phyloP scores from a whole-genome alignment of 64 coral and sea anemone genomes.

The Montipora capricornis region DNA sequence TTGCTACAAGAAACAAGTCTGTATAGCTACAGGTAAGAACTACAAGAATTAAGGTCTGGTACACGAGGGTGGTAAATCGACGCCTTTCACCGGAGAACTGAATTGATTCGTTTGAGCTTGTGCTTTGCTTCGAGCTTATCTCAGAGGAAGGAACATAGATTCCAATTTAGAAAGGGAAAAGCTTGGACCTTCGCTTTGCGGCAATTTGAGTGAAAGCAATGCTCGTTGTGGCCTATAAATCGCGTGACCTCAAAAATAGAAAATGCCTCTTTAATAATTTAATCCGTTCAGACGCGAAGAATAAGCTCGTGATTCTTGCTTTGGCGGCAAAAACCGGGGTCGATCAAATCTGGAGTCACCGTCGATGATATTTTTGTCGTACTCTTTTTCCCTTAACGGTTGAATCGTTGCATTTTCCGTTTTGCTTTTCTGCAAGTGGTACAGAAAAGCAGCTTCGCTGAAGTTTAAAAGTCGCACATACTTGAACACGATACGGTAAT shows the following conservation, averaged over 20 bases:
- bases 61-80: neutral
- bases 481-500: constrained; percentile 15
- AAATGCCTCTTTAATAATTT: neutral
- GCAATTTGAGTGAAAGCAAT: neutral
- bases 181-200: neutral
- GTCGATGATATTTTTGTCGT: neutral
- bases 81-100: neutral
- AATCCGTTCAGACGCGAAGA: neutral
- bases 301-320: neutral
- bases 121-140: neutral
- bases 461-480: constrained; percentile 8
- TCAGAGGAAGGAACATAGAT: neutral
- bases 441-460: too few species aligned
- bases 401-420: too few species aligned
- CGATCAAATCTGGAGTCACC: neutral
- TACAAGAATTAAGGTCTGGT: neutral
- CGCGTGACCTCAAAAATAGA: neutral
- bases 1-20: neutral
- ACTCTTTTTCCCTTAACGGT: too few species aligned
- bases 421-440: too few species aligned
- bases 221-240: neutral
- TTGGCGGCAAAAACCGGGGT: neutral
- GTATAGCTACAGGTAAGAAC: neutral
- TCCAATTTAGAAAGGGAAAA: neutral
- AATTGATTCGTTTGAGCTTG: neutral